Base-by-base conservation (phyloP, 1,140 invertebrate species). In the Magallana angulata region DNA sequence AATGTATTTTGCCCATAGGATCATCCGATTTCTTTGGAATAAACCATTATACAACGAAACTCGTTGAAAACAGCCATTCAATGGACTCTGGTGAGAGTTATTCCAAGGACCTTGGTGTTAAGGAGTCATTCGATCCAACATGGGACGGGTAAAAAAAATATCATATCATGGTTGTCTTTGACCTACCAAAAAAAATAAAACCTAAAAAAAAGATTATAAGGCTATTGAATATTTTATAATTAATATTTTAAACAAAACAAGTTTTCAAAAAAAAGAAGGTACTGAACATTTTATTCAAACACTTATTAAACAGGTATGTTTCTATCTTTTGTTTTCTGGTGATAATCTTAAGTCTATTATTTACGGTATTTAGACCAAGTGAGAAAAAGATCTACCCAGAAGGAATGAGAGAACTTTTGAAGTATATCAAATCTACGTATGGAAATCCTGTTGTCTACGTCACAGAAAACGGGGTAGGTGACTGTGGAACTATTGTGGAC, bases 391-490 rank as follows among this genome's bases (percentile, higher is more conserved):
- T 93, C 14, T 92, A 96, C 81, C 96, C 96, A 14, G 96, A 96
- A 95, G 97, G 96, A 16, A 96, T 97, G 89, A 95, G 96, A 59
- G 96, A 96, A 89, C 91, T 96, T 56, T 91, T 97, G 6, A 96
- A 96, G 56, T 96, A 96, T 95, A 95, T 97, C 8, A 95, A 95
- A 76, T 91, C 93, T 0, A 94, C 94, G 11, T 97, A 97, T 91
- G 92, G 95, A 85, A 96, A 96, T 92, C 95, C 96, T 0, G 89
- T 93, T 12, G 94, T 97, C 1, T 93, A 96, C 6, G 94, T 97
- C 5, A 96, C 96, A 0, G 97, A 97, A 95, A 97, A 97, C 91
- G 97, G 97, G 60, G 96, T 91, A 93, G 94, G 92, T 85, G 95
- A 94, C 93, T 90, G 91, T 86, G 94, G 94, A 4, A 95, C 95